These are phyloP conservation scores for Eudasyphora cyanicolor DNA, from an alignment of 2,888 invertebrate species.

Conservation along the genomic window DNA sequence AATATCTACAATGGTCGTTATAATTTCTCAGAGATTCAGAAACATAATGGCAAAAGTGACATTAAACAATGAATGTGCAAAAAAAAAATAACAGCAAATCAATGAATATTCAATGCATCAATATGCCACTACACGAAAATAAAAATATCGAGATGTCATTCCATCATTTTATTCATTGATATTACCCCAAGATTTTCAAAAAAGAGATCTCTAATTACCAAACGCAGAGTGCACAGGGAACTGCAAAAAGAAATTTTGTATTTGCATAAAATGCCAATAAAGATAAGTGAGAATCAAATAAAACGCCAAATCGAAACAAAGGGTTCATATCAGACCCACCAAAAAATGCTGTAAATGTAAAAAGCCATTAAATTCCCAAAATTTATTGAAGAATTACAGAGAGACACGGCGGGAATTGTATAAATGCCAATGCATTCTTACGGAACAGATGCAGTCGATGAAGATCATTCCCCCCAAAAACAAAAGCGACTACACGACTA, in stretches of 20 bases:
- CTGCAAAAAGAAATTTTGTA: conserved; percentile 20
- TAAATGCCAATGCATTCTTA: conserved; percentile 2
- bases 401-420: background rate
- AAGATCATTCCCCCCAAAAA: conserved; percentile 1
- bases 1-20: no score
- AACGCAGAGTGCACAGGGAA: background rate
- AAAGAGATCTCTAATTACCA: no score
- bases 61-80: no score
- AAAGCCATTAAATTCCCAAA: background rate
- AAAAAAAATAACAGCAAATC: no score
- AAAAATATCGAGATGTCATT: no score
- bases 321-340: no score
- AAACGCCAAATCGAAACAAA: background rate
- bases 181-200: no score
- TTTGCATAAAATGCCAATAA: conserved; percentile 47
- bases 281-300: background rate
- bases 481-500: conserved; percentile 26
- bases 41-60: no score
- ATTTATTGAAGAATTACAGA: background rate
- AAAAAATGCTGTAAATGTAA: background rate
- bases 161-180: no score
- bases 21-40: no score
- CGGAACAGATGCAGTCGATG: conserved; percentile 2
- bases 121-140: no score
- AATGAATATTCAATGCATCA: no score